Base-by-base conservation (phyloP, 2,797 vertebrate species). In the Aeoliscus strigatus region DNA sequence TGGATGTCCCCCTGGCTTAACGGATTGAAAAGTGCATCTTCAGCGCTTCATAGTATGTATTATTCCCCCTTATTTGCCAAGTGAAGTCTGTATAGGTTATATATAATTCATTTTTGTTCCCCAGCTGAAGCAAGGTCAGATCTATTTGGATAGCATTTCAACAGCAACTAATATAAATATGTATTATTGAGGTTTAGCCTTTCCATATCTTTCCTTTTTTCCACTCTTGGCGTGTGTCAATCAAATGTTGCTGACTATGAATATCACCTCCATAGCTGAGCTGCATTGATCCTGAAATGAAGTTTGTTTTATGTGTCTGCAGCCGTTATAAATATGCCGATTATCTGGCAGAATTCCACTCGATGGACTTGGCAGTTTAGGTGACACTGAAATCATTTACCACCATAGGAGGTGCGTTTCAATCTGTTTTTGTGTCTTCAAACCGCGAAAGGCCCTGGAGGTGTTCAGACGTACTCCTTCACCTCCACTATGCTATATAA, bases 71-170 rank as follows among this genome's bases (percentile, higher is more conserved):
- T 74, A 73, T 82, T 82, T 81, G 72, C 72, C 60, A 61, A 66
- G 73, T 50, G 50, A 77, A 79, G 76, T 69, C 64, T 70, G 70
- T 66, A 71, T 80, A 39, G 77, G 55, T 66, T 70, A 83, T 83
- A 80, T 82, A 81, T 84, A 79, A 86, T 86, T 85, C 73, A 82
- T 80, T 58, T 75, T 76, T 47, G 55, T 59, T 73, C 77, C 70
- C 48, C 46, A 53, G 74, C 62, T 52, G 36, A 54, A 40, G 47
- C 45, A 63, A 80, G 82, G 80, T 86, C 74, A 56, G 40, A 69
- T 73, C 62, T 68, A 70, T 78, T 76, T 79, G 70, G 49, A 70
- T 60, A 70, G 43, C 58, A 73, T 71, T 68, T 76, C 72, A 62
- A 52, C 47, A 23, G 43, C 36, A 53, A 18, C 64, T 71, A 65